These are phyloP conservation scores for Prionace glauca DNA, from an alignment of 2,797 vertebrate species.

Conservation along the genomic window DNA sequence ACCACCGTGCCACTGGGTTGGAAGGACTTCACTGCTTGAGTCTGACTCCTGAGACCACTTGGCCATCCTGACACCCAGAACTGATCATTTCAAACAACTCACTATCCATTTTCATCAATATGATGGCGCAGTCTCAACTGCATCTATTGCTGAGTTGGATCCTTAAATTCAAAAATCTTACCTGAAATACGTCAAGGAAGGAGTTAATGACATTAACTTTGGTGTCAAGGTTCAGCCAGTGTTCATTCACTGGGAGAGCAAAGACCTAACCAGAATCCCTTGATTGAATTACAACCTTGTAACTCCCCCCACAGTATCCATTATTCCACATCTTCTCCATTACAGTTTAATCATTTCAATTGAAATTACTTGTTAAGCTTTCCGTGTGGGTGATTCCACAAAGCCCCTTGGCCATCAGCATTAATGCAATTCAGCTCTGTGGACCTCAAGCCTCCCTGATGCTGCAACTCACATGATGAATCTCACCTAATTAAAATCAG, in stretches of 20 bases:
- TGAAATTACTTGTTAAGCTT: conserved; percentile 25
- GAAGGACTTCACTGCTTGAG: too few relatives aligned
- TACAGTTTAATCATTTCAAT: conserved; percentile 24
- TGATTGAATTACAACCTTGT: conserved; percentile 23
- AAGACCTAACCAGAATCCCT: background rate
- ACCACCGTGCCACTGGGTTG: too few relatives aligned
- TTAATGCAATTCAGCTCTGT: background rate
- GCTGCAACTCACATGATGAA: background rate
- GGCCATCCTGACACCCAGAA: too few relatives aligned
- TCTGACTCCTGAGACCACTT: too few relatives aligned
- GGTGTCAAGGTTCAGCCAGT: background rate
- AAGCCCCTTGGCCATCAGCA: background rate
- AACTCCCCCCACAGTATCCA: background rate
- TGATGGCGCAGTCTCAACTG: background rate
- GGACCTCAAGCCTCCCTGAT: background rate
- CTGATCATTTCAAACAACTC: too few relatives aligned
- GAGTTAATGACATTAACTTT: conserved; percentile 11
- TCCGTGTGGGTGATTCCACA: background rate
- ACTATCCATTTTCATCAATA: background rate
- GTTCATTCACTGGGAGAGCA: background rate
- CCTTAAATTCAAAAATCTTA: background rate
- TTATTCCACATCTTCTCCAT: background rate
- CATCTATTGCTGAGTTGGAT: background rate
- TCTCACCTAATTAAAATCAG: conserved; percentile 27
- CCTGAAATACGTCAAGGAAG: background rate